phyloP scores from a whole-genome alignment of 2,888 invertebrate genomes.

The Tupiocoris notatus region DNA sequence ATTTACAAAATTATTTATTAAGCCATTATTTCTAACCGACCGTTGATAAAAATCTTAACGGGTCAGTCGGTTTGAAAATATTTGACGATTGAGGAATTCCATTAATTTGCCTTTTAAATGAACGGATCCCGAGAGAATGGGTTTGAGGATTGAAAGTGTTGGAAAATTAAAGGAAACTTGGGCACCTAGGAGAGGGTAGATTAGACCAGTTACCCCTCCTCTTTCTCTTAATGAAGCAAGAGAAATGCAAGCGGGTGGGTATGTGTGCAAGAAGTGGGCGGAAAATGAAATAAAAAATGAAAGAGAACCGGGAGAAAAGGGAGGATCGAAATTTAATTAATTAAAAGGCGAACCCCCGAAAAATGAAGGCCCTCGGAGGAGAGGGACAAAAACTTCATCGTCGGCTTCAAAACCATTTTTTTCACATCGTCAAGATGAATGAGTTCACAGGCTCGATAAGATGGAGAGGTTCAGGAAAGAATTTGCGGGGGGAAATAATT shows the following conservation, averaged over 20 bases:
- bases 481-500: too few species aligned
- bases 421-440: background rate
- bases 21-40: too few species aligned
- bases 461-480: background rate
- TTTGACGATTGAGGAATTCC: background rate
- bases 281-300: background rate
- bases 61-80: too few species aligned
- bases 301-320: background rate
- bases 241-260: background rate
- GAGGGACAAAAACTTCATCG: background rate
- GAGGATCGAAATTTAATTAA: constrained; percentile 11
- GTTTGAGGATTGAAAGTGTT: background rate
- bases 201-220: background rate
- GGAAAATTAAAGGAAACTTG: background rate
- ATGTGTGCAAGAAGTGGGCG: background rate
- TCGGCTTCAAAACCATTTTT: background rate
- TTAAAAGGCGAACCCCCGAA: background rate
- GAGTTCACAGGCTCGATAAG: background rate
- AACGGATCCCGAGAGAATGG: background rate
- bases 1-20: too few species aligned
- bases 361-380: background rate
- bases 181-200: background rate
- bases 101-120: background rate
- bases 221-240: background rate
- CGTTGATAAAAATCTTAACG: too few species aligned